phyloP scores from a whole-genome alignment of 2,113 vertebrate species.

The Lathamus discolor region DNA sequence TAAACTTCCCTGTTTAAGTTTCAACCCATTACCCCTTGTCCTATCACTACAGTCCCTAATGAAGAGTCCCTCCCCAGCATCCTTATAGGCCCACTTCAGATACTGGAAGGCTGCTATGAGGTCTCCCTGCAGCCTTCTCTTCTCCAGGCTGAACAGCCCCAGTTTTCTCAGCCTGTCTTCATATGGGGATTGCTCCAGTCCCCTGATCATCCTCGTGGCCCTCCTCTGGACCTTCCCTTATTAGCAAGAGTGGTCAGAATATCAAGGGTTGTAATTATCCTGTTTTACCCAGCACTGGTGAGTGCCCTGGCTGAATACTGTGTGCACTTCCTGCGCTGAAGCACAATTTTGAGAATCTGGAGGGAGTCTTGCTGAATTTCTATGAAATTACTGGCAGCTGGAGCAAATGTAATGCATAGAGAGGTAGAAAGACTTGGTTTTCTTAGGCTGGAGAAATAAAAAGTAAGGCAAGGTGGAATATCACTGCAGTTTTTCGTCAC shows the following conservation, averaged over 20 bases:
- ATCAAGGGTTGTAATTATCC: background rate
- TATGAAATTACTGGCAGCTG: background rate
- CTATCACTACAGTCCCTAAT: no score
- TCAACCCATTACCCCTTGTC: no score
- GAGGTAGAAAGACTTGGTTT: background rate
- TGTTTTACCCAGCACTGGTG: background rate
- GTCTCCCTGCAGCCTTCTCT: no score
- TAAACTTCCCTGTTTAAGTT: no score
- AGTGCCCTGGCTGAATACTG: background rate
- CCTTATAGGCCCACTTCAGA: no score
- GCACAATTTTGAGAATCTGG: background rate
- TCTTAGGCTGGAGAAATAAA: background rate
- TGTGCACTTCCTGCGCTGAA: background rate
- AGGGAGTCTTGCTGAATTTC: background rate
- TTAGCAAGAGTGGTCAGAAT: background rate
- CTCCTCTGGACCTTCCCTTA: background rate
- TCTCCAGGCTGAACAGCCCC: no score
- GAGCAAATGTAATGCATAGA: background rate
- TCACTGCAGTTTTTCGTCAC: background rate
- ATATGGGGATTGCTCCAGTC: no score
- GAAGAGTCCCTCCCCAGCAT: no score
- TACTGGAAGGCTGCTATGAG: no score
- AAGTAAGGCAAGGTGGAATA: background rate
- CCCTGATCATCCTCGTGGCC: no score
- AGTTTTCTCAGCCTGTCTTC: no score